Evolutionary conservation across 2,113 vertebrate genomes (phyloP).

Genomic region (Paraplagusia blochii): DNA sequence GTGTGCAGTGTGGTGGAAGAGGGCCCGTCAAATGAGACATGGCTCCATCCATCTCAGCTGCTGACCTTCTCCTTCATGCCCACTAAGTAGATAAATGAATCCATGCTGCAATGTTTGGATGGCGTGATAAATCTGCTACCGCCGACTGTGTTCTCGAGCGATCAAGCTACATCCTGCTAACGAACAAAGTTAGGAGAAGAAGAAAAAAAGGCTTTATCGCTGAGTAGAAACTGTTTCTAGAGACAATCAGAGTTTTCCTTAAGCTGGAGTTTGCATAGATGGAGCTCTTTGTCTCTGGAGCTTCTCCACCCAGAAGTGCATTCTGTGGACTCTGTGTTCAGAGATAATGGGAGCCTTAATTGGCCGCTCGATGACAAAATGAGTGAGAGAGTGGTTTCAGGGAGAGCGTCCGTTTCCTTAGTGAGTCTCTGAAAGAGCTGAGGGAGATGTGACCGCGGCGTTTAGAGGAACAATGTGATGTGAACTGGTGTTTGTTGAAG

Average conservation of each 20-base stretch:
- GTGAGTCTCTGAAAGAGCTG: slow-evolving; percentile 38
- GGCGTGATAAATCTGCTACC: slow-evolving; percentile 37
- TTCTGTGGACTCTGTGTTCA: slow-evolving; percentile 58
- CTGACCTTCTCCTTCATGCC: slow-evolving; percentile 41
- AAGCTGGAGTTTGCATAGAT: slow-evolving; percentile 44
- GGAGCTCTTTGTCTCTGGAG: slow-evolving; percentile 48
- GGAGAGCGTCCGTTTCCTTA: slow-evolving; percentile 33
- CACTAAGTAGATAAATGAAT: slow-evolving; percentile 41
- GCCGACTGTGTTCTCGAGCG: slow-evolving; percentile 7
- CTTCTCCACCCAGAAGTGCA: slow-evolving; percentile 48
- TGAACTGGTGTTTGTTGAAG: slow-evolving; percentile 40
- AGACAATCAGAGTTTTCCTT: slow-evolving; percentile 36
- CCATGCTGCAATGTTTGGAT: slow-evolving; percentile 4
- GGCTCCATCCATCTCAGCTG: slow-evolving; percentile 59
- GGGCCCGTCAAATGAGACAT: slow-evolving; percentile 62
- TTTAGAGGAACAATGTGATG: slow-evolving; percentile 53
- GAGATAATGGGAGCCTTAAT: slow-evolving; percentile 65
- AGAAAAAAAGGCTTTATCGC: slow-evolving; percentile 41
- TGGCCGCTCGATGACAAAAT: slow-evolving; percentile 57
- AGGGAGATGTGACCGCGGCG: slow-evolving; percentile 40
- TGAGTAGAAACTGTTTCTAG: slow-evolving; percentile 33
- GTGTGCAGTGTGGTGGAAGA: slow-evolving; percentile 63
- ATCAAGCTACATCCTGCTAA: slow-evolving; percentile 21
- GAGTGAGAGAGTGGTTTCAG: slow-evolving; percentile 50
- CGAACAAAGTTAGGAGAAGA: slow-evolving; percentile 25